Percentiles rank a stretch among this genome's conserved stretches.
Conservation (phyloP, 2,113 vertebrate species). For the Lophochroa leadbeateri region DNA sequence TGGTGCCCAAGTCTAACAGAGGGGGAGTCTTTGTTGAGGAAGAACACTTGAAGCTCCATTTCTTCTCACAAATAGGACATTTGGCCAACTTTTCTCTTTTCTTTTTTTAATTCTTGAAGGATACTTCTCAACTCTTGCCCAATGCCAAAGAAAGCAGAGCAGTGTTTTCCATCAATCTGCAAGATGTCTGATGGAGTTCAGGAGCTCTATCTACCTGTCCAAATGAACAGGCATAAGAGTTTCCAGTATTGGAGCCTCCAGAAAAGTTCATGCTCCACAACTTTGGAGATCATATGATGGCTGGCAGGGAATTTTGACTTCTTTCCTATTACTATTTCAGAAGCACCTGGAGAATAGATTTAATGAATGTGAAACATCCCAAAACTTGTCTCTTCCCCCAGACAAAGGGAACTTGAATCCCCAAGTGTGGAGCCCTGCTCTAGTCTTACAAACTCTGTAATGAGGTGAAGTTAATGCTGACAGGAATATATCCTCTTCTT, state of each 20-base stretch:
- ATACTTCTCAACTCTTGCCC: not conserved
- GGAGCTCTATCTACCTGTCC: not conserved
- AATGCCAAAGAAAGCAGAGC: not conserved
- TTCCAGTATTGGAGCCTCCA: constrained; percentile 15
- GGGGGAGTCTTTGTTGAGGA: not conserved
- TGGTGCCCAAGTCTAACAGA: not conserved
- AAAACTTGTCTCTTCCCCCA: not conserved
- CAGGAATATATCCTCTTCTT: not conserved
- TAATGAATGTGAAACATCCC: not conserved
- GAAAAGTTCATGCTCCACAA: constrained; percentile 29
- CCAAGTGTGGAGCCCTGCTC: not conserved
- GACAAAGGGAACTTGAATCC: not conserved
- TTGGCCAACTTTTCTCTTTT: not conserved
- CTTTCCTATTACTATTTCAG: not conserved
- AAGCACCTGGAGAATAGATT: not conserved
- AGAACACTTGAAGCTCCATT: not conserved
- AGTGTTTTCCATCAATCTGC: constrained; percentile 22
- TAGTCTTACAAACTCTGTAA: not conserved
- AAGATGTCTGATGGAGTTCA: not conserved
- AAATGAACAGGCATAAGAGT: not conserved
- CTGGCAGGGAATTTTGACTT: not conserved
- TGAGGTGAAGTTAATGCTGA: not conserved
- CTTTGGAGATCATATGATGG: not conserved
- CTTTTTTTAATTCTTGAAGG: not conserved
- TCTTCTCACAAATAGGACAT: not conserved